These are phyloP conservation scores for Chrysomallon squamiferum DNA, from an alignment of 1,140 invertebrate species.

Conservation along the genomic window DNA sequence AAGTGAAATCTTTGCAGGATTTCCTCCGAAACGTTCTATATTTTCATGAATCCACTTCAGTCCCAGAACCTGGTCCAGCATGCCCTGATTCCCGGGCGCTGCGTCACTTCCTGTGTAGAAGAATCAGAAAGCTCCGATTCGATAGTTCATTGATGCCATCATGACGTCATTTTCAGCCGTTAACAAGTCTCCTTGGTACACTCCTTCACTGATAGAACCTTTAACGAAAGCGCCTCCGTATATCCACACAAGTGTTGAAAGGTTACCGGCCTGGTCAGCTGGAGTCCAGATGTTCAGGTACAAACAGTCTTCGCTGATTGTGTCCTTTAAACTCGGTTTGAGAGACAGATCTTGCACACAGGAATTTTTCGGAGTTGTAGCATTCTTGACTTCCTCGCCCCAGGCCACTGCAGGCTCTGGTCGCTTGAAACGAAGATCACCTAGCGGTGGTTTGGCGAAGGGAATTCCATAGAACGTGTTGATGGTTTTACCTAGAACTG, in stretches of 20 bases:
- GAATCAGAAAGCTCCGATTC: conserved; percentile 74
- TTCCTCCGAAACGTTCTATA: conserved; percentile 75
- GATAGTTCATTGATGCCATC: conserved; percentile 76
- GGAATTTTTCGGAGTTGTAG: no score
- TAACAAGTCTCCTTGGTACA: conserved; percentile 83
- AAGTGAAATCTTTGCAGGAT: conserved; percentile 72
- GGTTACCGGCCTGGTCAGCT: conserved; percentile 38
- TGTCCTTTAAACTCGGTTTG: no score
- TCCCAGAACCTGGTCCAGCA: conserved; percentile 73
- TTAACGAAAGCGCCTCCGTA: conserved; percentile 92
- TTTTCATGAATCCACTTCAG: conserved; percentile 77
- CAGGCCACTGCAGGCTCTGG: no score
- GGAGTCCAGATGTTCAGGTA: conserved; percentile 89
- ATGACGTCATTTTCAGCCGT: conserved; percentile 80
- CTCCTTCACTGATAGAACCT: conserved; percentile 87
- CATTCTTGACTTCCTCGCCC: no score
- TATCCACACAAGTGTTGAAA: conserved; percentile 87
- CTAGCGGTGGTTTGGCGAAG: no score
- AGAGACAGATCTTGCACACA: no score
- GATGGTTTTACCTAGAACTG: no score
- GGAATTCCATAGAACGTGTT: no score
- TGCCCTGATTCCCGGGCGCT: conserved; percentile 52
- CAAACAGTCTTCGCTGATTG: conserved; percentile 86
- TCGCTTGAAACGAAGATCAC: no score
- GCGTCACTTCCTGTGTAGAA: conserved; percentile 70